These are phyloP conservation scores for Leucoptera coffeella DNA, from an alignment of 2,888 invertebrate species.

Conservation along the genomic window DNA sequence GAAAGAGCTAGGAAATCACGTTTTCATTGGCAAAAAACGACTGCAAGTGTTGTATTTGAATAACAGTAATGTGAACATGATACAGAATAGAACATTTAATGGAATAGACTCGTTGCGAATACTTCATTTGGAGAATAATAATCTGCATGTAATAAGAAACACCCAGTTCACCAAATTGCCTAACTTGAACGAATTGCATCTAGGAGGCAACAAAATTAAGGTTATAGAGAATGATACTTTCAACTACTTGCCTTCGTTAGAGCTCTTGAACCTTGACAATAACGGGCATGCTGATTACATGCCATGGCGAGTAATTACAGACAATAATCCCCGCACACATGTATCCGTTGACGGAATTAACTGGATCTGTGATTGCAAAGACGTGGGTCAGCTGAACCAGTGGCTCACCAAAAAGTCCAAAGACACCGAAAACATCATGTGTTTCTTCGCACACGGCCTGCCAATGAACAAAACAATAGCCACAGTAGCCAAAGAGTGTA, in stretches of 20 bases:
- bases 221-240: slow-evolving; percentile 73
- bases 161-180: slow-evolving; percentile 73
- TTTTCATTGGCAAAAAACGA: slow-evolving; percentile 81
- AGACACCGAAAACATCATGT: slow-evolving; percentile 62
- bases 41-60: slow-evolving; percentile 72
- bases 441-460: slow-evolving; percentile 51
- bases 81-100: slow-evolving; percentile 78
- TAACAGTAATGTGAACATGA: slow-evolving; percentile 67
- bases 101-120: slow-evolving; percentile 68
- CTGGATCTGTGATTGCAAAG: slow-evolving; percentile 79
- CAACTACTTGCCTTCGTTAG: slow-evolving; percentile 63
- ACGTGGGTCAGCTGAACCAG: slow-evolving; percentile 60
- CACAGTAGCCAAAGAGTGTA: slow-evolving; percentile 47
- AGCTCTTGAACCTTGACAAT: slow-evolving; percentile 68
- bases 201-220: slow-evolving; percentile 69
- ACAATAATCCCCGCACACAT: slow-evolving; percentile 60
- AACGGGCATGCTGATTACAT: slow-evolving; percentile 73
- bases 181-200: slow-evolving; percentile 66
- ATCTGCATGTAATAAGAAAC: slow-evolving; percentile 63
- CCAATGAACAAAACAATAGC: slow-evolving; percentile 47
- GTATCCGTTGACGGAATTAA: slow-evolving; percentile 71
- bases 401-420: slow-evolving; percentile 65
- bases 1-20: slow-evolving; percentile 73
- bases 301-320: slow-evolving; percentile 65
- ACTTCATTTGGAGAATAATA: slow-evolving; percentile 73